Evolutionary conservation across 2,113 vertebrate species (phyloP), one percentile per base, ranked within the genome.

Genomic region (Percina caprodes): DNA sequence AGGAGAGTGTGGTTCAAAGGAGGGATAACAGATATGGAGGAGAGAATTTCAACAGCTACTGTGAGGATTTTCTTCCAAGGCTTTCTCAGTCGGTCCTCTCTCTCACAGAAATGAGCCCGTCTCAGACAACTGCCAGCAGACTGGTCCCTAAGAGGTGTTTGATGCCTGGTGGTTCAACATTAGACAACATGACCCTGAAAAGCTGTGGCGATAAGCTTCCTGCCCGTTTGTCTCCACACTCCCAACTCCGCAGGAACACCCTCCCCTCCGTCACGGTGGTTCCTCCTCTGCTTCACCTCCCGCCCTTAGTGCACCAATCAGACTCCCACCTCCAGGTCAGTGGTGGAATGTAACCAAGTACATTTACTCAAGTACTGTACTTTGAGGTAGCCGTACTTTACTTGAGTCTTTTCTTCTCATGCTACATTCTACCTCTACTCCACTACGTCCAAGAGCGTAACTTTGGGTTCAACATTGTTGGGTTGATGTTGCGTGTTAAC

Each of bases 181-280:
- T 33, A 7, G 84, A 83, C 45, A 5, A 6, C 14, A 45, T 0
- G 8, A 33, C 65, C n/a, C 21, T 5, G 13, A 80, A 5, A 18
- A 46, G 35, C 56, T 72, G 46, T 3, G 24, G 35, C 1, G 60
- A 79, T 5, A 52, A 79, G 58, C 80, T 87, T 23, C 80, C 85
- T 2, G 23, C 52, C 16, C 59, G 68, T 65, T 39, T 14, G 7
- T 11, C 60, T 6, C 19, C 69, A 30, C 21, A 30, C 46, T 58
- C 73, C 19, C 78, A 71, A n/a, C 61, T 52, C 13, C 84, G 78
- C 35, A 84, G 88, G 24, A 92, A 91, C 68, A 91, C 87, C 35
- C 80, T 91, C 42, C 90, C 88, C 35, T 87, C 70, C 0, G 51
- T 92, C 56, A 74, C 8, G 0, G 74, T 84, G 39, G 45, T 67